These are phyloP conservation scores for Bilobella aurantiaca DNA, from an alignment of 1,140 invertebrate species.

Conservation along the genomic window DNA sequence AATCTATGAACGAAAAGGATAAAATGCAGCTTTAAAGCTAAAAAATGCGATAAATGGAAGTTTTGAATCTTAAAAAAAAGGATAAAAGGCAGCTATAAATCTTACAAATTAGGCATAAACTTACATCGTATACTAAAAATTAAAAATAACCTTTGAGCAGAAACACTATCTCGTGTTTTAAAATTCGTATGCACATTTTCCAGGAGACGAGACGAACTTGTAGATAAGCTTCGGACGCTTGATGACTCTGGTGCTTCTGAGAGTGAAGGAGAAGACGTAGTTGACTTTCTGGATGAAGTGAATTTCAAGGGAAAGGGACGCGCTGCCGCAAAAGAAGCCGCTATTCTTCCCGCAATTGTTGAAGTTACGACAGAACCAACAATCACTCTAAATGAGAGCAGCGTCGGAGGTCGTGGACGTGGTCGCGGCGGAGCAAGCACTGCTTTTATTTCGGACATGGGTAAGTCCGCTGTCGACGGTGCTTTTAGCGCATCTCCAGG, in stretches of 20 bases:
- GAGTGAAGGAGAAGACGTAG: conserved; percentile 24
- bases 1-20: conserved; percentile 7
- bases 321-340: background rate
- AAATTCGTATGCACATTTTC: too few relatives aligned
- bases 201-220: conserved; percentile 26
- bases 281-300: conserved; percentile 19
- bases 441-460: too few relatives aligned
- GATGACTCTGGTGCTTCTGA: conserved; percentile 14
- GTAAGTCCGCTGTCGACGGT: too few relatives aligned
- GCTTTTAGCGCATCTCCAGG: too few relatives aligned
- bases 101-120: too few relatives aligned
- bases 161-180: too few relatives aligned
- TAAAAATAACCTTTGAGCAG: too few relatives aligned
- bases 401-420: background rate
- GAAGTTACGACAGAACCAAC: background rate
- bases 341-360: background rate
- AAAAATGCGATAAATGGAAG: background rate
- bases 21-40: background rate
- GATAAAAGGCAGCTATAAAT: too few relatives aligned
- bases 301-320: background rate
- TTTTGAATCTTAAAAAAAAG: conserved; percentile 1
- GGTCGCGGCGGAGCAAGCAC: background rate
- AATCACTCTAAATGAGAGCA: background rate
- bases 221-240: conserved; percentile 30
- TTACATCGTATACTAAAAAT: too few relatives aligned